Evolutionary conservation across 2,888 invertebrate species (phyloP).

Genomic region (Pardosa pseudoannulata): DNA sequence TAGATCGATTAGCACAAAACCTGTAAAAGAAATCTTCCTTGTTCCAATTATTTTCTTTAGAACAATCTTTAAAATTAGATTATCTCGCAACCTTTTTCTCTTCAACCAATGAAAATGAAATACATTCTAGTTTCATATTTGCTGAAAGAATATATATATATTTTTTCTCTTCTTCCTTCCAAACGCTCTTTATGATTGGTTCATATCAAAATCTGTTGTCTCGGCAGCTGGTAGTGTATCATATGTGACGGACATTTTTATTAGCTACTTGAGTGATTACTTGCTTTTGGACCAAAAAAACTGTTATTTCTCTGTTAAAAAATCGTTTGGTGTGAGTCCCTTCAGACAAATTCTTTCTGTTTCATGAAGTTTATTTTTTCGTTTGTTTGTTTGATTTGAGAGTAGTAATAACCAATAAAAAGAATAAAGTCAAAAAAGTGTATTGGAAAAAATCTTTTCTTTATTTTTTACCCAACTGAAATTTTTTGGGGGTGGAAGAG

Average conservation of each 20-base stretch:
- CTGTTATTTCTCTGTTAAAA: constrained; percentile 60
- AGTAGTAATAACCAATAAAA: neutral
- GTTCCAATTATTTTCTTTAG: neutral
- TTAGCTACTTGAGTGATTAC: constrained; percentile 71
- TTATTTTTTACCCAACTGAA: no score
- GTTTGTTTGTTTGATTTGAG: neutral
- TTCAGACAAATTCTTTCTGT: constrained; percentile 10
- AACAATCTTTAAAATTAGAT: neutral
- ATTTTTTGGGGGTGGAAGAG: no score
- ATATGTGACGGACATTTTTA: constrained; percentile 68
- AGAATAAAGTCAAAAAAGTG: neutral
- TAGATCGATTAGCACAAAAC: no score
- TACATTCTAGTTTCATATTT: neutral
- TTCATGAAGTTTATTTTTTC: neutral
- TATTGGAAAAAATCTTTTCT: neutral
- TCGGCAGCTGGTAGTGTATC: constrained; percentile 67
- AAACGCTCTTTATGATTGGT: constrained; percentile 18
- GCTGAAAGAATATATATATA: neutral
- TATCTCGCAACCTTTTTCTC: neutral
- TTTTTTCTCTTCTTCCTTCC: neutral
- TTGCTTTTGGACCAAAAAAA: constrained; percentile 52
- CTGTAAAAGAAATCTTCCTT: neutral
- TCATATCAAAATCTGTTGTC: constrained; percentile 65
- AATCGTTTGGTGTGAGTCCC: constrained; percentile 46
- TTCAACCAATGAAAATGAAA: neutral